Evolutionary conservation across 1,140 invertebrate species (phyloP), one percentile per base, ranked within the genome.

Genomic region (Eubasilissa regina): DNA sequence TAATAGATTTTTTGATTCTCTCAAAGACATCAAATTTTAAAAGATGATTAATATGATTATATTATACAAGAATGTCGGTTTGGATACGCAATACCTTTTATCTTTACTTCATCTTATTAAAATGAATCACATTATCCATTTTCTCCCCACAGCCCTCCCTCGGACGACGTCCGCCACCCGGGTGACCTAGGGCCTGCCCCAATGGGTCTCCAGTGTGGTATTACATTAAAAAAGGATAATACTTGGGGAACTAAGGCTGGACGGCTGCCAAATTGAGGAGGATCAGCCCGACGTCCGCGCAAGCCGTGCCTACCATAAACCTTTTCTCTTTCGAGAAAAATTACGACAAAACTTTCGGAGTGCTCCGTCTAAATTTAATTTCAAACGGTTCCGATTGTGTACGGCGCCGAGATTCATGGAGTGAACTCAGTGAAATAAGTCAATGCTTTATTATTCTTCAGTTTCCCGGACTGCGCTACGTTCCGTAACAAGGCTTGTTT

Each of bases 311-410:
- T 43, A 60, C 13, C 21, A 13, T 25, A 17, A 17, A n/a, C 64
- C 64, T 35, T 35, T 44, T 44, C 21, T n/a, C 66, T 48, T 70
- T 62, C 11, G 73, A 44, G n/a, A 75, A 75, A 75, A 75, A 75
- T 75, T 75, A 75, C 73, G 73, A 75, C 55, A 60, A 62, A 75
- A 75, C 25, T 75, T 75, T 17, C 53, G 4, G 25, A 68, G 62
- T 77, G 19, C 47, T 47, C 17, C 47, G 21, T 44, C 47, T 68
- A 68, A 60, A 68, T 77, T 77, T 77, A n/a, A 68, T 68, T 77
- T 77, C 15, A 68, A 66, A 48, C n/a, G 58, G 51, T 64, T 76
- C 60, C 21, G 45, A 10, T 64, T 64, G 56, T 76, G 12, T 76
- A 13, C 64, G 15, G 12, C 6, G 45, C 15, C 43, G 64, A 68